These are phyloP conservation scores for Luehdorfia chinensis DNA, from an alignment of 1,140 invertebrate species.

Conservation along the genomic window DNA sequence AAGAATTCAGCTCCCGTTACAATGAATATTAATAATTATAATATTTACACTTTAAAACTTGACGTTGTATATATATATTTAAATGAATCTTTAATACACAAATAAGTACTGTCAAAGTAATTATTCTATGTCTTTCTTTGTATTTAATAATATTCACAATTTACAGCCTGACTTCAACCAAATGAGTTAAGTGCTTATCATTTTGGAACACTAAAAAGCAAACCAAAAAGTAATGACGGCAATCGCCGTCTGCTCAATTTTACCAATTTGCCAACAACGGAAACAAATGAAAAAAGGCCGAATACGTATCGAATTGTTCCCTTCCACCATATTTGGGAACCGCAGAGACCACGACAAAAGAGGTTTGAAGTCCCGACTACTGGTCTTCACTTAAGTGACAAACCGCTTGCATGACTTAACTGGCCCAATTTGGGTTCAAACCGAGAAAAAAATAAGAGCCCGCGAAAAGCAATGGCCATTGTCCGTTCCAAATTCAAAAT, in stretches of 20 bases:
- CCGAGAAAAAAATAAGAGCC: constrained; percentile 36
- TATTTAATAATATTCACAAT: too few species aligned
- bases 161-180: too few species aligned
- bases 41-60: constrained; percentile 23
- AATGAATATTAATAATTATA: too few species aligned
- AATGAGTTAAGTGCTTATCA: constrained; percentile 45
- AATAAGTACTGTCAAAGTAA: too few species aligned
- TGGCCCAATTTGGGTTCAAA: constrained; percentile 49
- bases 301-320: constrained; percentile 46
- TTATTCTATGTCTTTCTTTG: too few species aligned
- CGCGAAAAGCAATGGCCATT: constrained; percentile 53
- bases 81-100: too few species aligned
- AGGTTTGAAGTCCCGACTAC: constrained; percentile 40
- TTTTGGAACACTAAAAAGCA: constrained; percentile 42
- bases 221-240: constrained; percentile 31
- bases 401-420: constrained; percentile 48
- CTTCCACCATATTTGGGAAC: constrained; percentile 31
- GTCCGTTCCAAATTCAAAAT: constrained; percentile 68
- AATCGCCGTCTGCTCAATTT: constrained; percentile 40
- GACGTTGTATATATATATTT: too few species aligned
- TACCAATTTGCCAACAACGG: constrained; percentile 44
- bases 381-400: constrained; percentile 61
- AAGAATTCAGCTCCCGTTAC: constrained; percentile 3
- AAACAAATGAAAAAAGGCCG: constrained; percentile 34
- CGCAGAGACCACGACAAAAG: constrained; percentile 38